These are phyloP conservation scores for Oryzias melastigma DNA, from an alignment of 2,113 vertebrate genomes.

Conservation along the genomic window DNA sequence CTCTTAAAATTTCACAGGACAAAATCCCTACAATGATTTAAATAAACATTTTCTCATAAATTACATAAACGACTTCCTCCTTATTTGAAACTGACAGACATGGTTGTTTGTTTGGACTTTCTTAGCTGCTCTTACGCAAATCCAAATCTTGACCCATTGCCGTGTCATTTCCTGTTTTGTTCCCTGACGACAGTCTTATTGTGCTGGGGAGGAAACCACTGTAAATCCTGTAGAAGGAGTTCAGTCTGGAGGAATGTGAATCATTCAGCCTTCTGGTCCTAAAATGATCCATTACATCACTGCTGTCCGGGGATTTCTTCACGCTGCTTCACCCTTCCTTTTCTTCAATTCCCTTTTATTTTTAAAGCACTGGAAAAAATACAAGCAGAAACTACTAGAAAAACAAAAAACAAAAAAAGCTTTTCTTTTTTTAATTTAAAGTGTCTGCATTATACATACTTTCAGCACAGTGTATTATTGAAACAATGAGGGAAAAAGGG, in stretches of 20 bases:
- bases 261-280: constrained; percentile 42
- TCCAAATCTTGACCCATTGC: constrained; percentile 18
- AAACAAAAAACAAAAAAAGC: constrained; percentile 13
- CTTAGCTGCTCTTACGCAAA: constrained; percentile 26
- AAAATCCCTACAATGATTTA: neutral
- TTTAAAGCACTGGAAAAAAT: constrained; percentile 33
- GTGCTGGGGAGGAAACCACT: constrained; percentile 59
- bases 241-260: constrained; percentile 56
- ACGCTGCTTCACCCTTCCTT: constrained; percentile 41
- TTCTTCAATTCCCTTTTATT: constrained; percentile 35
- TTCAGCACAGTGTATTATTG: constrained; percentile 5
- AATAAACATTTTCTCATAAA: no score
- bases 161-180: constrained; percentile 61
- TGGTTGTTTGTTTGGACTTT: constrained; percentile 24
- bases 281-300: constrained; percentile 55
- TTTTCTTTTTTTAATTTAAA: neutral
- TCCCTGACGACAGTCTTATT: constrained; percentile 31
- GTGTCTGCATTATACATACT: neutral
- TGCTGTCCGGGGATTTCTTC: constrained; percentile 52
- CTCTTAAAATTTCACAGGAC: neutral
- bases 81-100: constrained; percentile 15
- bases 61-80: neutral
- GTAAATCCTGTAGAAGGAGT: constrained; percentile 40
- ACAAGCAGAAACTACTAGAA: constrained; percentile 22
- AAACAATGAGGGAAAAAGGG: constrained; percentile 13